These are phyloP conservation scores for Mirza zaza DNA, from an alignment of 2,113 vertebrate genomes.

Conservation along the genomic window DNA sequence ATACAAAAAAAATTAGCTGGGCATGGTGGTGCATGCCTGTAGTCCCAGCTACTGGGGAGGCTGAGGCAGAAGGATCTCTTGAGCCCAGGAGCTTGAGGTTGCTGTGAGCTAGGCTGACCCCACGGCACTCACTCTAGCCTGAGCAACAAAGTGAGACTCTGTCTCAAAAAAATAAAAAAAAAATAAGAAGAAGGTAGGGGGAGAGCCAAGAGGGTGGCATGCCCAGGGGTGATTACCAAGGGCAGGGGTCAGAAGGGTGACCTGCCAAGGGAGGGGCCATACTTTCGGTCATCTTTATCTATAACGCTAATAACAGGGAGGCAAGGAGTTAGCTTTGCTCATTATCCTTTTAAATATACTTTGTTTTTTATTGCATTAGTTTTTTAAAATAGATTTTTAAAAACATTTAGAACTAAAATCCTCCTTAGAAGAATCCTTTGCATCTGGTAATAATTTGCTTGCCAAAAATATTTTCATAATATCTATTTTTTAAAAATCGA, in stretches of 20 bases:
- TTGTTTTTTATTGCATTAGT: neutral
- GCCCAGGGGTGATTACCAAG: neutral
- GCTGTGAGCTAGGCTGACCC: too few species aligned
- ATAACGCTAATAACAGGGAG: neutral
- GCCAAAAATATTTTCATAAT: constrained; percentile 33
- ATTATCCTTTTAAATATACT: neutral
- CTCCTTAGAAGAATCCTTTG: neutral
- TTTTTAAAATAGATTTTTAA: neutral
- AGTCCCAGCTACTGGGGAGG: too few species aligned
- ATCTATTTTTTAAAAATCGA: neutral
- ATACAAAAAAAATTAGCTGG: too few species aligned
- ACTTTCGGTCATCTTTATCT: neutral
- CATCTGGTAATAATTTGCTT: constrained; percentile 4
- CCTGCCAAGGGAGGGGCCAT: neutral
- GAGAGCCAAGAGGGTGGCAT: neutral
- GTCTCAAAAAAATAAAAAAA: too few species aligned
- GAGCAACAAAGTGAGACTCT: too few species aligned
- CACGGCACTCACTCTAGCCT: too few species aligned
- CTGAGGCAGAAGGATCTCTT: too few species aligned
- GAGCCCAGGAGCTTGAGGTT: too few species aligned
- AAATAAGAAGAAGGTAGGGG: neutral
- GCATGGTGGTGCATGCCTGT: too few species aligned
- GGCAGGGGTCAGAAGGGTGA: neutral
- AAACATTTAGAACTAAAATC: constrained; percentile 5
- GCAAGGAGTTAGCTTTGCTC: neutral